A percentile compares a stretch with the other conserved stretches of the same genome.
Conservation (phyloP, 37 sponge, comb jelly and placozoan genomes). For the Axinella damicornis region DNA sequence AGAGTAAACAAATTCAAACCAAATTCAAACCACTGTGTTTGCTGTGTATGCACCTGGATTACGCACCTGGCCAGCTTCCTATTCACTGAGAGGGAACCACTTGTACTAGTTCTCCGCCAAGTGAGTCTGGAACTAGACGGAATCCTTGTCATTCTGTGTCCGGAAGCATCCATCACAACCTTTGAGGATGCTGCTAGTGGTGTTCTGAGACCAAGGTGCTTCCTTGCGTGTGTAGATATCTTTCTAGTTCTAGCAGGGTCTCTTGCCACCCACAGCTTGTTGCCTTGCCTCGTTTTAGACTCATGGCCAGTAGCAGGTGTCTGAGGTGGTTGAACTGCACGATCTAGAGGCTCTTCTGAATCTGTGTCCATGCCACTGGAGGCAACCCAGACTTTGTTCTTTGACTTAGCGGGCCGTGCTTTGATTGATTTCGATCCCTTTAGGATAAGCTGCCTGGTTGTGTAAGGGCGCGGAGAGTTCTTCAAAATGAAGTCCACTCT, state of each 20-base stretch:
- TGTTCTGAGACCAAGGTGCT: background rate
- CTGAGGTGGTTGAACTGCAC: background rate
- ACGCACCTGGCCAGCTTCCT: slow-evolving; percentile 45
- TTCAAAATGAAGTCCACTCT: too few species aligned
- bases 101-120: background rate
- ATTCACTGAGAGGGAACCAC: slow-evolving; percentile 18
- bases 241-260: background rate
- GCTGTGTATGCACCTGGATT: background rate
- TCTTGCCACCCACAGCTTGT: slow-evolving; percentile 56
- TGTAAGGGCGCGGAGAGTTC: too few species aligned
- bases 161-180: slow-evolving; percentile 20
- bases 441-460: too few species aligned
- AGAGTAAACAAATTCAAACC: background rate
- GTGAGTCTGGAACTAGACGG: background rate
- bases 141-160: slow-evolving; percentile 32
- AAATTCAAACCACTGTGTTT: background rate
- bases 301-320: slow-evolving; percentile 21
- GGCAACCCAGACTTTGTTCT: slow-evolving; percentile 17
- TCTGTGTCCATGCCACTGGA: background rate
- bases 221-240: background rate
- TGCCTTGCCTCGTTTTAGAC: slow-evolving; percentile 49
- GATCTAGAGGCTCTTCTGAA: background rate
- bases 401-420: background rate
- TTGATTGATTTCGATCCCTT: too few species aligned
- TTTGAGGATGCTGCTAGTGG: too few species aligned